Conservation (phyloP, 2,113 vertebrate species). For the Chiloscyllium plagiosum region DNA sequence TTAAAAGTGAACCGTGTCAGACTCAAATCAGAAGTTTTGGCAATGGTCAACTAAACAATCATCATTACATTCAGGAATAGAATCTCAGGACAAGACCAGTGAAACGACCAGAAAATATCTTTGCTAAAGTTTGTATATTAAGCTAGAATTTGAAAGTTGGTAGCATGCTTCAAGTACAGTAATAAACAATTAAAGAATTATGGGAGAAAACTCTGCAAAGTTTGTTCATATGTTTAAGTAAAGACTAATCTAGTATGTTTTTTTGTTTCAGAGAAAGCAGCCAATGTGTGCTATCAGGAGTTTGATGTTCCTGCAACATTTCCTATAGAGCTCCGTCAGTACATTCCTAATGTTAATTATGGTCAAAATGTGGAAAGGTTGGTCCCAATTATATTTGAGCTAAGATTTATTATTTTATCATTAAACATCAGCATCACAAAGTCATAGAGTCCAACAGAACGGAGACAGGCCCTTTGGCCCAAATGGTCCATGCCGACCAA, state of each 20-base stretch:
- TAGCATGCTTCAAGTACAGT: not conserved
- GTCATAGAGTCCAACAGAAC: too few relatives aligned
- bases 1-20: not conserved
- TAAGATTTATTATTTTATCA: not conserved
- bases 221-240: not conserved
- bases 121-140: not conserved
- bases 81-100: not conserved
- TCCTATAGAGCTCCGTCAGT: conserved; percentile 75
- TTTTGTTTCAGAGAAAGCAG: conserved; percentile 60
- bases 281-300: conserved; percentile 90
- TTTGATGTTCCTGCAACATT: conserved; percentile 76
- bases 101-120: not conserved
- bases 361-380: conserved; percentile 62
- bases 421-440: not conserved
- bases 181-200: not conserved
- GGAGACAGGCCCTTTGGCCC: too few relatives aligned
- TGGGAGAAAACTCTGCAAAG: not conserved
- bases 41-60: not conserved
- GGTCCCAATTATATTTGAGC: not conserved
- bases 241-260: not conserved
- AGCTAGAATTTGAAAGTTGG: not conserved
- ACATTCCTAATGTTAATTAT: conserved; percentile 81
- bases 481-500: too few relatives aligned
- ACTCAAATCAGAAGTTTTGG: not conserved
- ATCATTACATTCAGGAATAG: not conserved